Evolutionary conservation across 2,797 vertebrate species (phyloP), one percentile per base, ranked within the genome.

Genomic region (Hybognathus amarus): DNA sequence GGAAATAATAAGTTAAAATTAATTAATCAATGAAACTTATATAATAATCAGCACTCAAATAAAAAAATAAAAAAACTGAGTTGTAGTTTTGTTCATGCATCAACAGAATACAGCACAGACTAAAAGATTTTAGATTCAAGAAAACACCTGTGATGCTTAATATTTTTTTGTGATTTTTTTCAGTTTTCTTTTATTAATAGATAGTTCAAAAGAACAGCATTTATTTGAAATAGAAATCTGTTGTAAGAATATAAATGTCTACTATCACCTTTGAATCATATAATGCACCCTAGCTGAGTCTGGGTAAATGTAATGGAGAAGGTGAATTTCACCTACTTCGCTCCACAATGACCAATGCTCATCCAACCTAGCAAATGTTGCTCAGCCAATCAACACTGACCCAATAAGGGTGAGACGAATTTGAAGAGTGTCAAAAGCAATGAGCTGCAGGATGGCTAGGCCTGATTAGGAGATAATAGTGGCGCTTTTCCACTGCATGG

Each of bases 281-380:
- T 63, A 63, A 63, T 15, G 12, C 59, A 63, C 30, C n/a, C n/a
- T n/a, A n/a, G n/a, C n/a, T n/a, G n/a, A 77, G 77, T 89, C 87
- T 87, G 83, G 86, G 89, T 90, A 77, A 83, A 20, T 80, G 63
- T 67, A 68, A 71, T 40, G 40, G 3, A 40, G 30, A 70, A 61
- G 64, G 64, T 70, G 27, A 30, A 54, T 50, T 15, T 54, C 64
- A 50, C 59, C 30, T 15, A 73, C 27, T 15, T 8, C 6, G 3
- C 30, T 63, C 12, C 24, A 40, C 24, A n/a, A 61, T 15, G 67
- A 40, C 24, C 64, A 68, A 12, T 18, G 33, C 40, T 70, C 33
- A 76, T 54, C 33, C 30, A 45, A 77, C 45, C 22, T 22, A 83
- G 79, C 24, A 83, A 77, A n/a, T 59, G 22, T 40, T 59, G 36